Evolutionary conservation across 2,113 vertebrate species (phyloP), one percentile per base, ranked within the genome.

Genomic region (Menura novaehollandiae): DNA sequence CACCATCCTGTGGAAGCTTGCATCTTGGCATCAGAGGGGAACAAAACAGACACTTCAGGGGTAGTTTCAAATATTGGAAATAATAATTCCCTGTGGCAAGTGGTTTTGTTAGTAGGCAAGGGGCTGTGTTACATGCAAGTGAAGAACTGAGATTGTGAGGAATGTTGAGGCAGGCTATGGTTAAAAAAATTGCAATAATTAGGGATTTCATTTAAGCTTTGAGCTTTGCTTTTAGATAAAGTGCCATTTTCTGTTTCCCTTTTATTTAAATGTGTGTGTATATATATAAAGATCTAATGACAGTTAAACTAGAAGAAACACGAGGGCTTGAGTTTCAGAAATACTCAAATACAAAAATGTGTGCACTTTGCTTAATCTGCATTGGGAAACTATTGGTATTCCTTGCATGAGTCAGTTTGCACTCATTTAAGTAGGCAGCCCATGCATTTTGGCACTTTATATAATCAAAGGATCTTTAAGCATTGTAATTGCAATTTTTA

Each of bases 281-380:
- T 92, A 60, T 88, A 53, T 27, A 79, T 21, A n/a, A 91, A 69
- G 24, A 95, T 56, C 66, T 93, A 85, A 75, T 49, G 85, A 56
- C 72, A 81, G 52, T 79, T 91, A 91, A 90, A 80, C 56, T 32
- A 85, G 71, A 96, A 93, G 77, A 76, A 95, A 68, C 30, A 80
- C 22, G 75, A 89, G 14, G 62, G 32, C 79, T 83, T 53, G 93
- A 62, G 33, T 95, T 84, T 92, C 51, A 85, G 93, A 80, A 91
- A 78, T 52, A 83, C 0, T 86, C 28, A 68, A 23, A 89, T 64
- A 71, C 21, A 93, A 64, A 90, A 74, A 72, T 8, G 6, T 52
- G 32, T 72, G 58, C 83, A 89, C 80, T 94, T 81, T 64, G 71
- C 79, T 91, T 96, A n/a, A 75, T 69, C 23, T 58, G 53, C 44